Evolutionary conservation across 2,888 invertebrate genomes (phyloP).

Genomic region (Tenthredo livida): DNA sequence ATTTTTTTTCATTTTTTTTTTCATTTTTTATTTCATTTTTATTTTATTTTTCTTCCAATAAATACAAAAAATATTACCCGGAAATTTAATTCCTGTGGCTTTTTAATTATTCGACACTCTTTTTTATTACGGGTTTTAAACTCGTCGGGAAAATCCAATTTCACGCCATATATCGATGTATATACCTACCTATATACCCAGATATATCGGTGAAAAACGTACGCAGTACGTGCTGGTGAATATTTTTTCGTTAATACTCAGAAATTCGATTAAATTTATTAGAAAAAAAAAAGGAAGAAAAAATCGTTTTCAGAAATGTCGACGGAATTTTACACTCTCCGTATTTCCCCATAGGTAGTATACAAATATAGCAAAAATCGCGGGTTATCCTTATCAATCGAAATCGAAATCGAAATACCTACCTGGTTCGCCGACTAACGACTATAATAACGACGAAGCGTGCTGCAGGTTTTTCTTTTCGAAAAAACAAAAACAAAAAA

Average conservation of each 20-base stretch:
- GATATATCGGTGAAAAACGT: neutral
- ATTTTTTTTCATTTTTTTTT: too few species aligned
- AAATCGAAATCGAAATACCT: neutral
- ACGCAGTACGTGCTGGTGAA: neutral
- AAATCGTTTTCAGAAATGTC: too few species aligned
- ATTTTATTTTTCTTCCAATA: too few species aligned
- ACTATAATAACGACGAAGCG: constrained; percentile 29
- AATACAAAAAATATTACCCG: neutral
- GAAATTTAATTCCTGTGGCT: neutral
- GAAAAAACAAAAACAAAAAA: neutral
- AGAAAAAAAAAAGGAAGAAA: too few species aligned
- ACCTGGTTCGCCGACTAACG: neutral
- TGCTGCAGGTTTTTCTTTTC: neutral
- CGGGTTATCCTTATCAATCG: constrained; percentile 25
- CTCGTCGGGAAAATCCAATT: neutral
- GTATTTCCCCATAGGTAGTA: too few species aligned
- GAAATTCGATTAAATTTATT: neutral
- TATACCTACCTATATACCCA: neutral
- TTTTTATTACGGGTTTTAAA: neutral
- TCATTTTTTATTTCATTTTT: too few species aligned
- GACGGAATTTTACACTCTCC: neutral
- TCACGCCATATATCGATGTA: neutral
- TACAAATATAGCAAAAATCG: neutral
- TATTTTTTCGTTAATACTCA: neutral
- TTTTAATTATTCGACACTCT: neutral